Evolutionary conservation across 2,113 vertebrate species (phyloP).

Genomic region (Prionailurus bengalensis): DNA sequence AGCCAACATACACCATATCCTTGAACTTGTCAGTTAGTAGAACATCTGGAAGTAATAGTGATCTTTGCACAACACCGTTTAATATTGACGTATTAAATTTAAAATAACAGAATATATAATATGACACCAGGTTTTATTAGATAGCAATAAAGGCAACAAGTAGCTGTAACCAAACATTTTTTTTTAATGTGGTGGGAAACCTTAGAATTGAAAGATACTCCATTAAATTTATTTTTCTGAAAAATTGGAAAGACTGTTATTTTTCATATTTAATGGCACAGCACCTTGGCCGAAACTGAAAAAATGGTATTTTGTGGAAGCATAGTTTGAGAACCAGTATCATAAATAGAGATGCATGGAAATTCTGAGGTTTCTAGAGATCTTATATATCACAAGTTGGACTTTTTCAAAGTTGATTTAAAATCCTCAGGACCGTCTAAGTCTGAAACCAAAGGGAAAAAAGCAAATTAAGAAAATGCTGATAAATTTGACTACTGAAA

Average conservation of each 20-base stretch:
- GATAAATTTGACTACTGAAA: neutral
- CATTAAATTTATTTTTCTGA: conserved; percentile 62
- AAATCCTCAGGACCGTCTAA: conserved; percentile 13
- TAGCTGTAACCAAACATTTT: conserved; percentile 50
- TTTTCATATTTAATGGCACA: conserved; percentile 34
- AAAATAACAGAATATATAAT: conserved; percentile 82
- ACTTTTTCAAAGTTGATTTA: neutral
- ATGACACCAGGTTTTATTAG: conserved; percentile 78
- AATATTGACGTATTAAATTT: conserved; percentile 80
- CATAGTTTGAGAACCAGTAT: neutral
- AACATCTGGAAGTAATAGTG: conserved; percentile 81
- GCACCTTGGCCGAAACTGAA: neutral
- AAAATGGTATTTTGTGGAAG: neutral
- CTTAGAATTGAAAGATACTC: conserved; percentile 62
- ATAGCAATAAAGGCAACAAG: conserved; percentile 73
- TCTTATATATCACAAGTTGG: neutral
- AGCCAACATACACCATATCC: conserved; percentile 20
- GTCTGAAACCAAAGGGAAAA: neutral
- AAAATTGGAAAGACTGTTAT: conserved; percentile 38
- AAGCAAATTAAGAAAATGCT: neutral
- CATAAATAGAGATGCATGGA: neutral
- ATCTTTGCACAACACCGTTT: conserved; percentile 70
- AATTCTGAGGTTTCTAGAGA: conserved; percentile 26
- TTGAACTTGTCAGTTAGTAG: conserved; percentile 60
- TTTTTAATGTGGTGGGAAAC: conserved; percentile 51